Conservation (phyloP, 2,888 invertebrate genomes). For the Ariolimax columbianus region DNA sequence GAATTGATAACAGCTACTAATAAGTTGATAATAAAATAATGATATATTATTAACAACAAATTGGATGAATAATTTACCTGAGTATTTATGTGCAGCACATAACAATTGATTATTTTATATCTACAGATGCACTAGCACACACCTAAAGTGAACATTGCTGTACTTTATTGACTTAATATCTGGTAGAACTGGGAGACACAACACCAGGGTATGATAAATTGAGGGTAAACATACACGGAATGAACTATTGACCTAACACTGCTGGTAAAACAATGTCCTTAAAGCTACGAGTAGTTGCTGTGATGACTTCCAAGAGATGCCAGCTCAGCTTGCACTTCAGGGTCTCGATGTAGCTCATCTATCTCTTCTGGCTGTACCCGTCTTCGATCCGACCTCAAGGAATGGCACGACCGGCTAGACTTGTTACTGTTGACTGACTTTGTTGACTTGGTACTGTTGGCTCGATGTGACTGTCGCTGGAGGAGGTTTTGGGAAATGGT, state of each 20-base stretch:
- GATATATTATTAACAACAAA: no score
- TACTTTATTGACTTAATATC: no score
- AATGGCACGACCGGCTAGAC: constrained; percentile 79
- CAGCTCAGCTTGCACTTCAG: constrained; percentile 79
- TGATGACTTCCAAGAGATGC: constrained; percentile 63
- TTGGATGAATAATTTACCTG: no score
- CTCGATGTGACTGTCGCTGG: constrained; percentile 74
- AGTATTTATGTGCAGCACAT: no score
- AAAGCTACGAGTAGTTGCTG: constrained; percentile 43
- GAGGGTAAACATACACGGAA: neutral
- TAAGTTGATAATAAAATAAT: no score
- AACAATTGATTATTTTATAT: no score
- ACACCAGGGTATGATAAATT: neutral
- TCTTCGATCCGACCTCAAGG: constrained; percentile 79
- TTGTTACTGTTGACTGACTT: constrained; percentile 73
- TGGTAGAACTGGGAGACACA: neutral
- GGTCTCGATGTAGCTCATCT: constrained; percentile 77
- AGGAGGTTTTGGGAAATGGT: constrained; percentile 77
- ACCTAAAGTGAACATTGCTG: no score
- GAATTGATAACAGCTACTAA: no score
- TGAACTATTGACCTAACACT: neutral
- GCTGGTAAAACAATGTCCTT: neutral
- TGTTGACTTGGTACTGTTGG: constrained; percentile 74
- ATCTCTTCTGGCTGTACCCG: constrained; percentile 80
- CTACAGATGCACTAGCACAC: no score